Percentiles rank a stretch among this genome's conserved stretches.
These are phyloP conservation scores for Heterodera filipjevi DNA, from an alignment of 2,888 invertebrate genomes.

Conservation along the genomic window DNA sequence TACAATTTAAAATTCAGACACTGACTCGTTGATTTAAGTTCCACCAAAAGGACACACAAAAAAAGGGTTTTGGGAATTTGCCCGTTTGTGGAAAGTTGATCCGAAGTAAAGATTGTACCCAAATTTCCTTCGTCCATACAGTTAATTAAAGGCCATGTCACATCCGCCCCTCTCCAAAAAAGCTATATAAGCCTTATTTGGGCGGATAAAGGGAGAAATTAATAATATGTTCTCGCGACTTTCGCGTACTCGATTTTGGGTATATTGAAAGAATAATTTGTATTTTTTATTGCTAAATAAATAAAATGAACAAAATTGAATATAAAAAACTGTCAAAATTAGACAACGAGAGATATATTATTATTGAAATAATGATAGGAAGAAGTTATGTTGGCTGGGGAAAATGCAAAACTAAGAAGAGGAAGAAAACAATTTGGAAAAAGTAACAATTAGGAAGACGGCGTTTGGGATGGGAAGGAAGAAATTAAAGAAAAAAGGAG, in stretches of 20 bases:
- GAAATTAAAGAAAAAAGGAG: neutral
- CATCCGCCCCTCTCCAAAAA: constrained; percentile 1
- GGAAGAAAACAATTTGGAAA: neutral
- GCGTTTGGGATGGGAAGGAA: neutral
- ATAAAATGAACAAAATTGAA: too few relatives aligned
- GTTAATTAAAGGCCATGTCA: constrained; percentile 4
- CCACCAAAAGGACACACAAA: neutral
- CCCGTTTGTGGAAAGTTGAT: neutral
- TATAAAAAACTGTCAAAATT: too few relatives aligned
- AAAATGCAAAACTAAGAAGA: neutral
- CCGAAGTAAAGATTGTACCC: neutral
- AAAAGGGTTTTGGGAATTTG: neutral
- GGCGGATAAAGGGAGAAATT: too few relatives aligned
- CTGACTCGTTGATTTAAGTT: constrained; percentile 6
- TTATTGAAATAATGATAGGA: too few relatives aligned
- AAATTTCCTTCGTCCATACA: constrained; percentile 4
- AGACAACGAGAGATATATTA: too few relatives aligned
- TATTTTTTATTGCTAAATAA: neutral
- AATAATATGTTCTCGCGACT: neutral
- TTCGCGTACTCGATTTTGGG: constrained; percentile 16
- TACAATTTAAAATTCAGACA: neutral
- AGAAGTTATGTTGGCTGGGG: too few relatives aligned
- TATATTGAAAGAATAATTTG: neutral
- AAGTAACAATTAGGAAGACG: neutral
- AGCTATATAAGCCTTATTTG: constrained; percentile 18